Base-by-base conservation (phyloP, 2,888 invertebrate species). In the Therioaphis trifolii region DNA sequence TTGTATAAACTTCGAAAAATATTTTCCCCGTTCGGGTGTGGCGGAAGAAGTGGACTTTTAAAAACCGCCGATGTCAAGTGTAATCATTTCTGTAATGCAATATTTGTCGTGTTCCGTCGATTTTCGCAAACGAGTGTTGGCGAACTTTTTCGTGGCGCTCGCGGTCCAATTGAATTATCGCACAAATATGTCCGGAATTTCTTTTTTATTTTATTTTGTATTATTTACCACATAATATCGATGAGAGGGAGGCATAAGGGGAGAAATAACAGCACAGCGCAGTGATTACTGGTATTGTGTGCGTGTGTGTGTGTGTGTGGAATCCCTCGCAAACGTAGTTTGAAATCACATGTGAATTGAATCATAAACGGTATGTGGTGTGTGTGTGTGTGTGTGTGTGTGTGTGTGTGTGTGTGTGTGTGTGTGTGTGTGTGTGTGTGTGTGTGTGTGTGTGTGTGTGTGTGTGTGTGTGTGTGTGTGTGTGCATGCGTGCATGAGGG, bases 11-110 rank as follows among this genome's bases (percentile, higher is more conserved):
- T 79, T 55, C 55, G 55, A 55, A 1, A 69, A 69, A 69, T 40
- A 79, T 78, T 79, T 55, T 29, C 18, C 3, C 18, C 14, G 27
- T 55, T 35, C 35, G 52, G 1, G 15, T 15, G 2, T 7, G 15
- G 40, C 66, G 21, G 49, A 11, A 49, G 46, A 49, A 27, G 12
- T 0, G 29, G 68, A 52, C 55, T 68, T 78, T 68, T 79, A 40
- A 69, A 69, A 79, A 79, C 68, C 52, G n/a, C 66, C 29, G 35
- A 77, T 40, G 77, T 77, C 77, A 35, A 68, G 68, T 55, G 78
- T 78, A 78, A 78, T 78, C 78, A 76, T 76, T 46, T 63, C 76
- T 29, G 63, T 63, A 61, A 46, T 27, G 43, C 61, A 76, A 76
- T 76, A 61, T 75, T 46, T 18, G 49, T 12, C 55, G 66, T 46